Base-by-base conservation (phyloP, 2,797 vertebrate species). In the Premnoplex brunnescens region DNA sequence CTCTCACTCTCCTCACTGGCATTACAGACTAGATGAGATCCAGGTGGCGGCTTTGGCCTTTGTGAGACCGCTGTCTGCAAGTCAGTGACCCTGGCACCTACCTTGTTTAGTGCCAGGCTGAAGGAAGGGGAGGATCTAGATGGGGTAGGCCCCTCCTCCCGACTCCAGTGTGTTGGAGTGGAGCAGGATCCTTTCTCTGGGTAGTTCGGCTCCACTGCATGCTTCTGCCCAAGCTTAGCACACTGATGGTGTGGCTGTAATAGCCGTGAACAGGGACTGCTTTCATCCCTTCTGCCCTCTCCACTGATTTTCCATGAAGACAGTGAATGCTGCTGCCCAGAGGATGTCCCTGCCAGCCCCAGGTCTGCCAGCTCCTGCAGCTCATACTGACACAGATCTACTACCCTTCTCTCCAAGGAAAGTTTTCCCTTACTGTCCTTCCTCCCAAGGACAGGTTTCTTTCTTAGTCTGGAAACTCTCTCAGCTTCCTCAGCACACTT, bases 61-160 rank as follows among this genome's bases (percentile, higher is more conserved):
- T 54, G 34, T 14, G 30, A 85, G 63, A 82, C 22, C 64, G 34
- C 83, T 80, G 55, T 52, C 79, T 86, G 41, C 34, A 43, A 92
- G 71, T 30, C 3, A 1, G 55, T 41, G 68, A 89, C 68, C 72
- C 90, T 93, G 95, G 95, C 93, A 97, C 96, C 96, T 97, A 97
- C 96, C 97, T 97, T 97, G 85, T 89, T 96, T 27, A 93, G 79
- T 74, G 94, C 82, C 83, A 96, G 91, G 89, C 77, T 96, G 88
- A 96, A 94, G 74, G 95, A 97, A 95, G 89, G 95, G 89, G 96
- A 96, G 49, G 94, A 76, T 91, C 89, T 95, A 95, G 97, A 66
- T 82, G 95, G 96, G 78, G 78, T 75, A 94, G 85, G 95, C 46
- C 85, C 90, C 78, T 96, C 96, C 86, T 97, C 96, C 69, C 27